These are phyloP conservation scores for Harpagifer antarcticus DNA, from an alignment of 2,797 vertebrate genomes.

Conservation along the genomic window DNA sequence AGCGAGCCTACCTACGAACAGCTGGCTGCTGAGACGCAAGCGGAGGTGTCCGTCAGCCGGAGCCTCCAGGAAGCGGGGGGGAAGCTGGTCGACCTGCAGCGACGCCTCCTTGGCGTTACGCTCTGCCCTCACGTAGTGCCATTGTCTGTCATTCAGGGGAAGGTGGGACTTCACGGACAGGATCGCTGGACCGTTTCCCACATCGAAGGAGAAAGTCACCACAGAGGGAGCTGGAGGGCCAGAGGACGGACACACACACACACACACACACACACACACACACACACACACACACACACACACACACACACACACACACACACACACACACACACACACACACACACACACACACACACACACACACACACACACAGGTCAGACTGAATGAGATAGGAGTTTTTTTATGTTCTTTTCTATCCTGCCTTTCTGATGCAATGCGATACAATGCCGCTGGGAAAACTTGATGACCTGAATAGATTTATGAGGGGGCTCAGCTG, in stretches of 20 bases:
- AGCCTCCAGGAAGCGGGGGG: conserved; percentile 86
- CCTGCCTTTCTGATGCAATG: conserved; percentile 70
- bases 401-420: conserved; percentile 44
- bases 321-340: conserved; percentile 24
- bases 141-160: conserved; percentile 94
- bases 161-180: conserved; percentile 88
- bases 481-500: conserved; percentile 66
- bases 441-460: conserved; percentile 69
- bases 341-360: conserved; percentile 48
- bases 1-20: conserved; percentile 92
- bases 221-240: conserved; percentile 88
- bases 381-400: conserved; percentile 58
- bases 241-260: conserved; percentile 48
- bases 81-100: conserved; percentile 92
- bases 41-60: conserved; percentile 90
- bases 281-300: conserved; percentile 49
- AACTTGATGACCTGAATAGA: conserved; percentile 74
- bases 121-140: conserved; percentile 93
- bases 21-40: conserved; percentile 92
- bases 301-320: conserved; percentile 13
- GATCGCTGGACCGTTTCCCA: conserved; percentile 90
- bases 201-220: conserved; percentile 93
- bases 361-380: conserved; percentile 23
- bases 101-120: conserved; percentile 93
- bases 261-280: conserved; percentile 21